phyloP scores from a whole-genome alignment of 2,888 invertebrate genomes.

The Entomobrya multifasciata region DNA sequence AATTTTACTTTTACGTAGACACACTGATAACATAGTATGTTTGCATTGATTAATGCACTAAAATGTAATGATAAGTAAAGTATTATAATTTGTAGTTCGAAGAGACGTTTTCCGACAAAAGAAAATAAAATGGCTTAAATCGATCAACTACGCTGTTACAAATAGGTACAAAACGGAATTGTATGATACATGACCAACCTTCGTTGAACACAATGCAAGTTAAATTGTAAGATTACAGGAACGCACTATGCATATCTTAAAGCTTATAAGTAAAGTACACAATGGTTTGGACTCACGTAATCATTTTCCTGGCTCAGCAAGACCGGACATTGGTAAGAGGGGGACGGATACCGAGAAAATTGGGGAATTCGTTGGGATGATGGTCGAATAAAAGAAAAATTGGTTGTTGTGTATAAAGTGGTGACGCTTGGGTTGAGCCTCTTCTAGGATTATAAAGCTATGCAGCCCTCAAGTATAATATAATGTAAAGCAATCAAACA shows the following conservation, averaged over 20 bases:
- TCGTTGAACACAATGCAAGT: no score
- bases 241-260: background rate
- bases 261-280: background rate
- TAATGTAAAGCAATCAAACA: background rate
- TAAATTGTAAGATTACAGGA: background rate
- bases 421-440: no score
- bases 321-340: conserved; percentile 25
- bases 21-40: background rate
- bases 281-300: no score
- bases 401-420: background rate
- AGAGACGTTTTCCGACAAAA: no score
- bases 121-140: background rate
- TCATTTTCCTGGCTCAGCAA: conserved; percentile 5
- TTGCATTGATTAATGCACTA: background rate
- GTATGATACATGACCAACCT: background rate
- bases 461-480: background rate
- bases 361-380: conserved; percentile 35
- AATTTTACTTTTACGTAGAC: background rate
- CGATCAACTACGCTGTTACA: background rate
- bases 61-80: no score
- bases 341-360: conserved; percentile 25
- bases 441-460: no score
- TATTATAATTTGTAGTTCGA: no score
- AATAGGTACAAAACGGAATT: background rate
- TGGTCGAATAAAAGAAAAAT: background rate